Evolutionary conservation across 2,113 vertebrate genomes (phyloP).

Genomic region (Catharus bicknelli): DNA sequence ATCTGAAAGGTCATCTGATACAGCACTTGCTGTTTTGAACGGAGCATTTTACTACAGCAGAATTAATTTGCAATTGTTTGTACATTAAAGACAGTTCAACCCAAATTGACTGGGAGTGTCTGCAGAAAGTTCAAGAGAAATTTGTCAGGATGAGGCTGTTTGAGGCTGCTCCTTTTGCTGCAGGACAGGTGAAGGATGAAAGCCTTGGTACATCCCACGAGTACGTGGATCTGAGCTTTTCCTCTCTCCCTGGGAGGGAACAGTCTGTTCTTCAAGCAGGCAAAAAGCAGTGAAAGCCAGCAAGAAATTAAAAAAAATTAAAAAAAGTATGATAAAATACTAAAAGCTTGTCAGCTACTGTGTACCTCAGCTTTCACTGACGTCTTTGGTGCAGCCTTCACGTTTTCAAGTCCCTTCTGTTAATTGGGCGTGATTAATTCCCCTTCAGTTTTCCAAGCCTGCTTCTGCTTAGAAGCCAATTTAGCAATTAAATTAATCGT

Average conservation of each 20-base stretch:
- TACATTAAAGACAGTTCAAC: background rate
- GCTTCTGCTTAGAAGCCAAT: slow-evolving; percentile 58
- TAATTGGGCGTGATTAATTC: slow-evolving; percentile 46
- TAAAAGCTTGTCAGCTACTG: background rate
- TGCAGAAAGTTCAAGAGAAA: background rate
- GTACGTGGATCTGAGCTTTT: background rate
- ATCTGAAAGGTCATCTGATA: background rate
- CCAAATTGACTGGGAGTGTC: background rate
- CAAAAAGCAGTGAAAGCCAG: background rate
- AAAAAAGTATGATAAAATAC: background rate
- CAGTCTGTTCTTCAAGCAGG: background rate
- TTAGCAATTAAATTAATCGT: slow-evolving; percentile 67
- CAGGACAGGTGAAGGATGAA: background rate
- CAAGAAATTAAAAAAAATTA: background rate
- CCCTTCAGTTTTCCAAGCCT: slow-evolving; percentile 40
- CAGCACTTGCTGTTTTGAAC: background rate
- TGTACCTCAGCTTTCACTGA: background rate
- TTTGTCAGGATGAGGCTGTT: background rate
- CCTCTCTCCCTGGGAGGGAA: background rate
- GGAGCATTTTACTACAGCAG: background rate
- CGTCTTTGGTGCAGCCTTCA: background rate
- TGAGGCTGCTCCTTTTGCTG: background rate
- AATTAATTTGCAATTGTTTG: background rate
- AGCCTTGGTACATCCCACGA: accelerated
- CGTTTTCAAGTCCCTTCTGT: slow-evolving; percentile 4